Conservation (phyloP, 2,113 vertebrate genomes). For the Phoenicopterus ruber region DNA sequence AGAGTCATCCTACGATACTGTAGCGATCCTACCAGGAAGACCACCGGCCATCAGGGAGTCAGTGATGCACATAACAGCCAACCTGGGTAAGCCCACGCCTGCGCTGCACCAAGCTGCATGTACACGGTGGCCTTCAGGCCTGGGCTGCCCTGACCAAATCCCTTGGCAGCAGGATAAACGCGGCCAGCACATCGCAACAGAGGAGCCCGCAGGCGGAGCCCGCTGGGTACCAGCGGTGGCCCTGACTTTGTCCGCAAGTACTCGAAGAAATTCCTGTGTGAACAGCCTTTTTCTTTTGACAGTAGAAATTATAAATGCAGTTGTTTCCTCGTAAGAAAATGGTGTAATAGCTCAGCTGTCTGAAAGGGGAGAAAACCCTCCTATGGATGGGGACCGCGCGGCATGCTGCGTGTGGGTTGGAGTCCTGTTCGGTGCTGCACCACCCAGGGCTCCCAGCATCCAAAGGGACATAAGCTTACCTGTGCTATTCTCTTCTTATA, state of each 20-base stretch:
- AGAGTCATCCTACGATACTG: background rate
- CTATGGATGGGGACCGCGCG: no score
- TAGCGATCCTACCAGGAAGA: background rate
- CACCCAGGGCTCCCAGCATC: background rate
- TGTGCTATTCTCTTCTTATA: background rate
- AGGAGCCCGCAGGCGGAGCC: fast-evolving
- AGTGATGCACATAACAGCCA: background rate
- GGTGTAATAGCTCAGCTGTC: background rate
- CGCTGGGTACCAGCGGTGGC: fast-evolving
- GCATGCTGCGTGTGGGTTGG: fast-evolving
- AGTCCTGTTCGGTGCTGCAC: background rate
- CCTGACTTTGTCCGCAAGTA: background rate
- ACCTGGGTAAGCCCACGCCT: fast-evolving
- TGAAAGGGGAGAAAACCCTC: background rate
- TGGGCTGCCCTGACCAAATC: fast-evolving
- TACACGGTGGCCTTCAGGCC: background rate
- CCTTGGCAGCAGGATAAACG: background rate
- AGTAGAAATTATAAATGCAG: background rate
- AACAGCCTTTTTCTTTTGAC: background rate
- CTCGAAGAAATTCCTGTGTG: background rate
- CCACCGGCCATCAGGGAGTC: fast-evolving
- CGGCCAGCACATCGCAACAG: background rate
- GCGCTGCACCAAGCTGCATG: fast-evolving
- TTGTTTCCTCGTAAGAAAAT: background rate
- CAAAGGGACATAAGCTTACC: background rate